Percentiles rank a stretch among this genome's conserved stretches.
phyloP scores from a whole-genome alignment of 2,888 invertebrate genomes.

The Cremastinae sp. region DNA sequence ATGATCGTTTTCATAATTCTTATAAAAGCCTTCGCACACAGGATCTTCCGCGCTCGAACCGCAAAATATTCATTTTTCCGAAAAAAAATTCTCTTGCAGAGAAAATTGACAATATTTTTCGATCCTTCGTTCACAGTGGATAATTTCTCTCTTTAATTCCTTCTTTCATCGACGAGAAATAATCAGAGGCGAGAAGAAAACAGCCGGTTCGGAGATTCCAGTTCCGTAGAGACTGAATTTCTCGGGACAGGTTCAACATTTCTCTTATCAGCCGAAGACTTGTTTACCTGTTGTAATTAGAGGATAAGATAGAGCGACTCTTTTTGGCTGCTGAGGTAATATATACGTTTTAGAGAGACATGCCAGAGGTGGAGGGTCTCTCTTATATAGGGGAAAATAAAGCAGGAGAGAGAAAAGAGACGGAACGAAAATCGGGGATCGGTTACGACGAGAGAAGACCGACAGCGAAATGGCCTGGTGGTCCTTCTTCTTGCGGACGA shows the following conservation, averaged over 20 bases:
- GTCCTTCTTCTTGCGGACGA: constrained; percentile 67
- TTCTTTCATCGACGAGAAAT: background rate
- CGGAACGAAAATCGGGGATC: constrained; percentile 69
- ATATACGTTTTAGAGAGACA: constrained; percentile 26
- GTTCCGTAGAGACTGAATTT: constrained; percentile 8
- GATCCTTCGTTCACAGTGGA: no score
- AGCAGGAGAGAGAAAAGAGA: constrained; percentile 55
- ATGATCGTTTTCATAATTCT: constrained; percentile 62
- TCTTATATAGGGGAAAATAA: constrained; percentile 21
- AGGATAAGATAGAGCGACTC: constrained; percentile 53
- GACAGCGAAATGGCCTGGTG: constrained; percentile 68
- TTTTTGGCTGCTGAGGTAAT: constrained; percentile 23
- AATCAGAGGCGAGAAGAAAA: constrained; percentile 4
- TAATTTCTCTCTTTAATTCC: constrained; percentile 39
- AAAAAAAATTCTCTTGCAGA: no score
- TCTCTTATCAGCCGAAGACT: constrained; percentile 40
- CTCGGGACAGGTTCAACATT: constrained; percentile 9
- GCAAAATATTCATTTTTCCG: constrained; percentile 17
- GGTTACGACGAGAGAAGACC: constrained; percentile 25
- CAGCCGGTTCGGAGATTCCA: constrained; percentile 18
- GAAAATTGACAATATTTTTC: no score
- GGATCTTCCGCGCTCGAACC: background rate
- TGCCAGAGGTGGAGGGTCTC: constrained; percentile 46
- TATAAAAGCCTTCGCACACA: background rate
- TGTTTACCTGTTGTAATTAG: constrained; percentile 52